Evolutionary conservation across 2,888 invertebrate species (phyloP).

Genomic region (Acrobasis suavella): DNA sequence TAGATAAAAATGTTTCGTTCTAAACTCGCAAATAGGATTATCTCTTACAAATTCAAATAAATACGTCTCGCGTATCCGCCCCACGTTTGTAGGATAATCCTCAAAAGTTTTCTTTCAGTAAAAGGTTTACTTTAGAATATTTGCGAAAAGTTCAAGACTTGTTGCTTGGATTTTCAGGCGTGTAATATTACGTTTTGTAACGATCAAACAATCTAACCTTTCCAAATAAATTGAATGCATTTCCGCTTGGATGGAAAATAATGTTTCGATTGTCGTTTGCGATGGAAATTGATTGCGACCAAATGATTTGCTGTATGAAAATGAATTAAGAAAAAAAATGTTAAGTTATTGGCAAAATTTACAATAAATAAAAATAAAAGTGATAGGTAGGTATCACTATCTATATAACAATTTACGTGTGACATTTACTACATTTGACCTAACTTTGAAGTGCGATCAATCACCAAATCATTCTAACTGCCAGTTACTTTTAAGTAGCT

Average conservation of each 20-base stretch:
- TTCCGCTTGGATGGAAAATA: neutral
- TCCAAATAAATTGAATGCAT: neutral
- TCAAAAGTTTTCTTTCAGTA: constrained; percentile 13
- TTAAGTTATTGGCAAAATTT: no score
- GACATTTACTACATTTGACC: no score
- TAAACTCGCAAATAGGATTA: neutral
- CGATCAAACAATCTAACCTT: neutral
- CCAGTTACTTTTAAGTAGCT: no score
- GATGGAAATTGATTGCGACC: neutral
- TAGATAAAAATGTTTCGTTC: neutral
- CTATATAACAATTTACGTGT: no score
- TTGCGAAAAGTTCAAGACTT: constrained; percentile 20
- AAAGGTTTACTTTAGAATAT: constrained; percentile 17
- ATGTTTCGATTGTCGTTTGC: neutral
- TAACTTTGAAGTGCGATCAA: no score
- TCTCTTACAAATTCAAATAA: constrained; percentile 8
- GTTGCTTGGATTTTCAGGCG: constrained; percentile 13
- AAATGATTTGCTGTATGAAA: neutral
- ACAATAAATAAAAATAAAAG: no score
- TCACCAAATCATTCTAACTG: no score
- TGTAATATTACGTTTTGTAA: constrained; percentile 19
- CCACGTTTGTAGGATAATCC: constrained; percentile 18
- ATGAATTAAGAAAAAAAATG: neutral
- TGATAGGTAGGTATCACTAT: no score
- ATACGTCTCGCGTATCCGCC: constrained; percentile 18